Evolutionary conservation across 2,113 vertebrate genomes (phyloP), one percentile per base, ranked within the genome.

Genomic region (Psilopogon haemacephalus): DNA sequence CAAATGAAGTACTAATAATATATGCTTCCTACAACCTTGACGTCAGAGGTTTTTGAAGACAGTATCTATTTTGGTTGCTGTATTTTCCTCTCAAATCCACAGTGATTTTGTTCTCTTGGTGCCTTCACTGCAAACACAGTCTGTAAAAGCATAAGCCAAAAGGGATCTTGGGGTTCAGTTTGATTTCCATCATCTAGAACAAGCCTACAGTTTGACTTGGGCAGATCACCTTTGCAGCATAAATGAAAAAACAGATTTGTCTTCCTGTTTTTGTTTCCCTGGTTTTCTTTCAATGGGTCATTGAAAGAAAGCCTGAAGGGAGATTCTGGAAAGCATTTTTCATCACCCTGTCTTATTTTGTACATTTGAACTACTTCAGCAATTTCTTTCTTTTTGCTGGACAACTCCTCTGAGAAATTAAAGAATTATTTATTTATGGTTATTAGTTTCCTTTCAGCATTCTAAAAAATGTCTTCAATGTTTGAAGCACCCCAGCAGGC

Each of bases 341-440:
- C 79, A 90, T 94, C 64, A 11, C 80, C 55, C 65, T 84, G 56
- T 94, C 93, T 89, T 89, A 71, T 85, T 95, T 94, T 74, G 24
- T 93, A 58, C 87, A 65, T 96, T 94, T 93, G 87, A 94, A 94
- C 89, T 93, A 94, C 85, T 94, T 95, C 91, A 94, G 87, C 54
- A 5, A 75, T 94, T 96, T 90, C 60, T 94, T 21, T 92, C 38
- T 64, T 94, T 94, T 94, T 95, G 56, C 91, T 96, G 91, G 96
- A 94, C 95, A 96, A 28, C 75, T 96, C 95, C 93, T 95, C 4
- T 1, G 94, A 96, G 94, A 96, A 95, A 96, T 96, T 93, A 94
- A 94, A 68, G 90, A 94, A 95, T 95, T 95, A 96, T 77, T 95
- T 95, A 94, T 96, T 96, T 95, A 96, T 95, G 93, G 93, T 94